Percentiles rank a stretch among this genome's conserved stretches.
Conservation (phyloP, 2,888 invertebrate species). For the Netelia inedita region DNA sequence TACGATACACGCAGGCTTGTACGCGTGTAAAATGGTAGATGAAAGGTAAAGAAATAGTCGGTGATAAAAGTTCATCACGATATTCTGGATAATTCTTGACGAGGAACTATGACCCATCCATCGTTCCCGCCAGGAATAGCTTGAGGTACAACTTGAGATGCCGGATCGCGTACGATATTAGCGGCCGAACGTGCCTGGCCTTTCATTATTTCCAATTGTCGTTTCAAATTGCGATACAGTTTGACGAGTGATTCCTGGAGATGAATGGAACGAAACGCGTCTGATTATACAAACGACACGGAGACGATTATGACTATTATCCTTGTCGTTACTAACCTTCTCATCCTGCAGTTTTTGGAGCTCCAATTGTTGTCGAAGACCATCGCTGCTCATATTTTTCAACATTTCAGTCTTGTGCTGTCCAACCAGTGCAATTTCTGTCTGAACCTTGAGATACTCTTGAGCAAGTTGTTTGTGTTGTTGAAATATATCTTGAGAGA, state of each 20-base stretch:
- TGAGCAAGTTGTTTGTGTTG: slow-evolving; percentile 95
- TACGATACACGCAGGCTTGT: background rate
- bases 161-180: slow-evolving; percentile 33
- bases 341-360: slow-evolving; percentile 89
- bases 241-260: slow-evolving; percentile 89
- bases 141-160: slow-evolving; percentile 67
- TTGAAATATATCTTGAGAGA: slow-evolving; percentile 94
- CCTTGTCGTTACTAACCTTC: slow-evolving; percentile 86
- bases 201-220: slow-evolving; percentile 87
- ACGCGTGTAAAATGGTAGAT: background rate
- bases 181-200: slow-evolving; percentile 81
- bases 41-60: background rate
- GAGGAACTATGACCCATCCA: slow-evolving; percentile 86
- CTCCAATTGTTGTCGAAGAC: slow-evolving; percentile 88
- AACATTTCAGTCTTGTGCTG: slow-evolving; percentile 92
- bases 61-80: slow-evolving; percentile 72
- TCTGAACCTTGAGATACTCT: slow-evolving; percentile 95
- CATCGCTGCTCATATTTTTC: slow-evolving; percentile 85
- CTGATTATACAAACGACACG: background rate
- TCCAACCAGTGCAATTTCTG: slow-evolving; percentile 92
- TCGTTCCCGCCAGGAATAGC: slow-evolving; percentile 81
- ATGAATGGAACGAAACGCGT: slow-evolving; percentile 69
- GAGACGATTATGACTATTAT: background rate
- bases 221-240: slow-evolving; percentile 89
- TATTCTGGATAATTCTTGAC: slow-evolving; percentile 79